A percentile compares a stretch with the other conserved stretches of the same genome.
These are phyloP conservation scores for Cremastinae sp. DNA, from an alignment of 2,888 invertebrate genomes.

Conservation along the genomic window DNA sequence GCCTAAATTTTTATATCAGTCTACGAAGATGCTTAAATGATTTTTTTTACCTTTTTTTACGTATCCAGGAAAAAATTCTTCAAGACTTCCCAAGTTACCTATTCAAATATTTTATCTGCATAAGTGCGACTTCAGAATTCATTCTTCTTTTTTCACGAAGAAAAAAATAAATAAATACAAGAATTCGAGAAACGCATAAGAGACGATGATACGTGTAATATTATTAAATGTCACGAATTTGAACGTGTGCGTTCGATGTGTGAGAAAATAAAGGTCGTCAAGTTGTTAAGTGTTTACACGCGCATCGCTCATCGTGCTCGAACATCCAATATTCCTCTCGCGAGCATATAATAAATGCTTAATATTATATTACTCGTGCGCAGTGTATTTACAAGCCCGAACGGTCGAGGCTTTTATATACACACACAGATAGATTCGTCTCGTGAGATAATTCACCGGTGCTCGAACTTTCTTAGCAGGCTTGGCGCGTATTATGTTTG, in stretches of 20 bases:
- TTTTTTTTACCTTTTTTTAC: no score
- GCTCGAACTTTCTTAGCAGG: conserved; percentile 45
- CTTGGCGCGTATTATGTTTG: background rate
- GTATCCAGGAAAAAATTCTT: no score
- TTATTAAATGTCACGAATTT: conserved; percentile 24
- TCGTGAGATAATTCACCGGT: conserved; percentile 43
- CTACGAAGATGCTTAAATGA: no score
- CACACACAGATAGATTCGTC: conserved; percentile 42
- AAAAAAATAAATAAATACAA: no score
- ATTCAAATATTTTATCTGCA: no score
- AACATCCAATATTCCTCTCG: conserved; percentile 24
- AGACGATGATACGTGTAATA: background rate
- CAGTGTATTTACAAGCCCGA: conserved; percentile 14
- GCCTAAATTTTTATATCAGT: no score
- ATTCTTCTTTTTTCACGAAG: no score
- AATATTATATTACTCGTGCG: background rate
- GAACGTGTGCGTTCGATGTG: conserved; percentile 11
- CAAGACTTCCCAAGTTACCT: no score
- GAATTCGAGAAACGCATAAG: background rate
- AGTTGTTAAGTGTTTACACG: conserved; percentile 60
- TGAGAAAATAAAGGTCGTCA: conserved; percentile 14
- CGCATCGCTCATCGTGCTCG: conserved; percentile 55
- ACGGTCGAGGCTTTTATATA: conserved; percentile 20
- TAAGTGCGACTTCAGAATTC: no score
- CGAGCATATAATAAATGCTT: conserved; percentile 12